A percentile compares a stretch with the other conserved stretches of the same genome.
phyloP scores from a whole-genome alignment of 2,888 invertebrate genomes.

The Helleia helle region DNA sequence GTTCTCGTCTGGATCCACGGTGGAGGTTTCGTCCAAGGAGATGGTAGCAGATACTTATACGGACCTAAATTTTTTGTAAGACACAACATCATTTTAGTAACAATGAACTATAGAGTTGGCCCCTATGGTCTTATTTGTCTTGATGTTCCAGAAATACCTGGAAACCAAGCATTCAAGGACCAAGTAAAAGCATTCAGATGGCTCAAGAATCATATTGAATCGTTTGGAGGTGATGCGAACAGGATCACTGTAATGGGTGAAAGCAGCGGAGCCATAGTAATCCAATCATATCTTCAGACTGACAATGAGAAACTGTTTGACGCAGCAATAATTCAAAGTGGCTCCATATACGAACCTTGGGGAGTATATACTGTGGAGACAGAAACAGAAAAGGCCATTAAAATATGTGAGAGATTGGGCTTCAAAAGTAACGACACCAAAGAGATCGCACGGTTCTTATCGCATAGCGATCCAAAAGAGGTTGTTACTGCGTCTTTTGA shows the following conservation, averaged over 20 bases:
- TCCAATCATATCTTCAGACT: slow-evolving; percentile 33
- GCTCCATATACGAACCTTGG: slow-evolving; percentile 21
- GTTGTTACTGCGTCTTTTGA: background rate
- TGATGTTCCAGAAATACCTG: slow-evolving; percentile 32
- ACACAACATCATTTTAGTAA: slow-evolving; percentile 3
- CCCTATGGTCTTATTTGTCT: slow-evolving; percentile 29
- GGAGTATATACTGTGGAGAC: background rate
- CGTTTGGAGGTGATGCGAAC: slow-evolving; percentile 38
- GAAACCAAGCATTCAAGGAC: slow-evolving; percentile 45
- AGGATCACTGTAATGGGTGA: slow-evolving; percentile 39
- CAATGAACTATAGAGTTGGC: slow-evolving; percentile 1
- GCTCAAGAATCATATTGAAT: slow-evolving; percentile 38
- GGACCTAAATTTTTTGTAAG: slow-evolving; percentile 3
- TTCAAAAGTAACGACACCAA: background rate
- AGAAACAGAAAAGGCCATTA: background rate
- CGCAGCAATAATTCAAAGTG: slow-evolving; percentile 40
- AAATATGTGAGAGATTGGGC: slow-evolving; percentile 6
- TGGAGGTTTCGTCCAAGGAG: slow-evolving; percentile 31
- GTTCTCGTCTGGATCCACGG: slow-evolving; percentile 41
- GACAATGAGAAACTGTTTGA: slow-evolving; percentile 33
- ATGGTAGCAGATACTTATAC: slow-evolving; percentile 21
- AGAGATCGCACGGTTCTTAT: background rate
- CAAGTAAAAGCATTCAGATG: slow-evolving; percentile 38
- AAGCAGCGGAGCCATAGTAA: slow-evolving; percentile 36
- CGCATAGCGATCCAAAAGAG: background rate